Evolutionary conservation across 1,140 invertebrate genomes (phyloP), one percentile per base, ranked within the genome.

Genomic region (Chelonus insularis): DNA sequence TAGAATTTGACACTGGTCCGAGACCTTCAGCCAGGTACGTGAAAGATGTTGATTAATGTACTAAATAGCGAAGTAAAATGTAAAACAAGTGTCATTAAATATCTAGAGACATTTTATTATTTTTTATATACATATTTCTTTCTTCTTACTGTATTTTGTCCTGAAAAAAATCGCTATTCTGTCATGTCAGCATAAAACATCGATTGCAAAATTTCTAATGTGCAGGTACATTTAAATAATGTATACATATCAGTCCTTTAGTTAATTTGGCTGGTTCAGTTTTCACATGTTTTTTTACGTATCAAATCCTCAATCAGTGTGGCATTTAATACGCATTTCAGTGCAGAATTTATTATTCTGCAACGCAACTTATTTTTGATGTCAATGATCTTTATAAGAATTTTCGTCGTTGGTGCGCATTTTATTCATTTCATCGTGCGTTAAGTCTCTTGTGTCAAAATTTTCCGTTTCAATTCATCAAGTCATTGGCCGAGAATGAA

Each of bases 1-100:
- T 64, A 73, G 72, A 72, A 77, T 79, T 75, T 77, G 78, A 78
- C 73, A 75, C 76, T 72, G 68, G 68, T 70, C 69, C 60, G 56
- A 68, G 68, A 70, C 70, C 66, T 65, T 71, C 58, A 71, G 68
- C 70, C 75, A 70, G 67, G 74, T 73, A 72, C 62, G 7, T 14
- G 9, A 11, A n/a, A 7, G 16, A 45, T 16, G 20, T 23, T 16
- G 71, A 72, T 70, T 68, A 69, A 65, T 57, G 14, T 34, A 9
- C 51, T 41, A 29, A 12, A 39, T 39, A 39, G 14, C 14, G 14
- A 12, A 2, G 6, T 34, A 7, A 54, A 37, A 6, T 36, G 7
- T 37, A 45, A 57, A 29, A 23, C 39, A 45, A 57, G 55, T 57
- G 37, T 57, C 39, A 23, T 57, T 57, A 12, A n/a, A n/a, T n/a